Percentiles rank a stretch among this genome's conserved stretches.
Evolutionary conservation across 2,113 vertebrate genomes (phyloP).

Genomic region (Odontesthes bonariensis): DNA sequence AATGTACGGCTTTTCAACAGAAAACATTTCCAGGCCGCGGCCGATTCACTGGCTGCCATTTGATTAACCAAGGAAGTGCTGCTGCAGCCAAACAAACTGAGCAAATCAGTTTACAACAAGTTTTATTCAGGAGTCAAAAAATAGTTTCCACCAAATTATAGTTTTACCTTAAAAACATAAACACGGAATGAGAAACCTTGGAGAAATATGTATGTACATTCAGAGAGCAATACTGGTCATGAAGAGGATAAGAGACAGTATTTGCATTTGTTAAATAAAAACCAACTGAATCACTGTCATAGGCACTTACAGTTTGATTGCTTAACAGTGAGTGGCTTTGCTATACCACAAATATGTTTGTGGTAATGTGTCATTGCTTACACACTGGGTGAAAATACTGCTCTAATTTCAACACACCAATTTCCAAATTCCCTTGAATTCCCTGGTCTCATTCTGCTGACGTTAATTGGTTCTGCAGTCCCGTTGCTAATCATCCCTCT

Average conservation of each 20-base stretch:
- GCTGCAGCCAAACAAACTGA: not conserved
- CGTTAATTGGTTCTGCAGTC: not conserved
- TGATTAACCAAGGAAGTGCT: not conserved
- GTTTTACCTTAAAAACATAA: constrained; percentile 15
- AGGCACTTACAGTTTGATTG: constrained; percentile 19
- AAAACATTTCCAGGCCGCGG: constrained; percentile 17
- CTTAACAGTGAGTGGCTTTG: not conserved
- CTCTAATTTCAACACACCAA: not conserved
- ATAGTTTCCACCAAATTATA: constrained; percentile 1
- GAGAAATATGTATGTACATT: constrained; percentile 8
- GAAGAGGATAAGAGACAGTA: not conserved
- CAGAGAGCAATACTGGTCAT: not conserved
- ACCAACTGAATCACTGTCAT: constrained; percentile 2
- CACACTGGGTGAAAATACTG: no score
- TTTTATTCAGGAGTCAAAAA: constrained; percentile 33
- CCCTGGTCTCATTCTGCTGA: not conserved
- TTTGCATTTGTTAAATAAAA: constrained; percentile 21
- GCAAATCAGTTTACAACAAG: not conserved
- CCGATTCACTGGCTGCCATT: not conserved
- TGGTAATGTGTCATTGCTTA: not conserved
- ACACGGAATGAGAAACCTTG: constrained; percentile 11
- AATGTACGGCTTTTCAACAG: constrained; percentile 18
- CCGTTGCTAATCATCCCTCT: no score
- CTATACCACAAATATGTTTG: not conserved
- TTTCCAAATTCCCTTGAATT: not conserved